Evolutionary conservation across 2,113 vertebrate species (phyloP), one percentile per base, ranked within the genome.

Genomic region (Neotoma lepida): DNA sequence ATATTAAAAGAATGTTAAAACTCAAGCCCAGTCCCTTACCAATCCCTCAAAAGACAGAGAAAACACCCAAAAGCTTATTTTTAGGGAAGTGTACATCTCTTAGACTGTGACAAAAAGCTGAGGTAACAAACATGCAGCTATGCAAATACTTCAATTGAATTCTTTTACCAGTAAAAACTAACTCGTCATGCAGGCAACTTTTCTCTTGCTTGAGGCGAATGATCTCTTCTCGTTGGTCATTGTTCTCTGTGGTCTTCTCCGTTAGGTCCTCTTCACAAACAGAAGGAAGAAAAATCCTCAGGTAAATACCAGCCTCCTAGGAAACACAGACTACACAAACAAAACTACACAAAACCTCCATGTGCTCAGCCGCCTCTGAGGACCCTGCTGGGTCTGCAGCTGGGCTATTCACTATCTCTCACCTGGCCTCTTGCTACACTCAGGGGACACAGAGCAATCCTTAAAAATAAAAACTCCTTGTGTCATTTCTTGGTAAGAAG

Each of bases 171-270:
- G 96, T 94, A 87, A 98, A 94, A 0, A 96, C 12, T 17, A 99
- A 94, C 61, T 99, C 98, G 58, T 97, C 98, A 35, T 96, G 98
- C 46, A 99, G 97, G 90, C 97, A 98, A 95, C 97, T 96, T 0
- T 98, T 99, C 97, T 99, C 99, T 89, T 99, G 98, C 93, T 98
- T 99, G 93, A 99, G 99, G 9, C 98, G 98, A 95, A 99, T 98
- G 77, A 99, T 98, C 97, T 99, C 99, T 92, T 99, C 99, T 71
- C 98, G 98, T 89, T 99, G 99, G 9, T 97, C 98, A 39, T 98
- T 99, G 96, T 98, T 99, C 97, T 99, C 99, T 24, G 98, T 97
- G 1, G 98, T 98, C 97, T 99, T 99, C 95, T 99, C 98, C 94
- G 97, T 98, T 63, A 99, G 97, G 91, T 99, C 98, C 92, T 98